Evolutionary conservation across 1,140 invertebrate genomes (phyloP), one percentile per base, ranked within the genome.

Genomic region (Paramacrobiotus metropolitanus): DNA sequence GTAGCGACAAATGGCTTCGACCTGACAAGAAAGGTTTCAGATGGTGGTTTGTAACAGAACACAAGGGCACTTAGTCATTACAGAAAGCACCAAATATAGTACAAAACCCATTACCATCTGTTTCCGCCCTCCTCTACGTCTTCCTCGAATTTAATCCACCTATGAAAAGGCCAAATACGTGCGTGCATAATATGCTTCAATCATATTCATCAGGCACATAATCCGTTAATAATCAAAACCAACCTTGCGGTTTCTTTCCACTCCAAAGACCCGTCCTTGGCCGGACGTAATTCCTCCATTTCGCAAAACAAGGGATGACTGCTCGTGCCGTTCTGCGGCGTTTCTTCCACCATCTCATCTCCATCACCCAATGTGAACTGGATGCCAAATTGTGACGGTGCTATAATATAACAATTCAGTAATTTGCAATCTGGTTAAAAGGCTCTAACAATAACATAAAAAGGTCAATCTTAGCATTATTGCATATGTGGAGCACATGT

Each of bases 241-340:
- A 72, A 82, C 82, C 91, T 81, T 21, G 89, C 90, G n/a, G 89
- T 93, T 76, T 94, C 90, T 71, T 90, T 91, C 90, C 90, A 94
- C 77, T 91, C 85, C 71, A 87, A 81, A 66, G 89, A 85, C 61
- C 86, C 86, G 62, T 87, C 86, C 44, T 86, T 84, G 66, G 70
- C 71, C 29, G 79, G 80, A 60, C 86, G 81, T 63, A 95, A 78
- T 81, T 75, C 82, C 31, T 81, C 84, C 87, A 95, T 90, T 73
- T 92, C 85, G 68, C 87, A 92, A 76, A 96, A 96, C n/a, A 77
- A 64, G 30, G 76, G 75, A 66, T 77, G 76, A 20, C 4, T 15
- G 15, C 4, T 4, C 9, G 28, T 4, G 21, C 68, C 66, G 63
- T 70, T 68, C 62, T 73, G 70, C 2, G 62, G 61, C 24, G 71